These are phyloP conservation scores for Ephialtes manifestator DNA, from an alignment of 2,888 invertebrate genomes.

Conservation along the genomic window DNA sequence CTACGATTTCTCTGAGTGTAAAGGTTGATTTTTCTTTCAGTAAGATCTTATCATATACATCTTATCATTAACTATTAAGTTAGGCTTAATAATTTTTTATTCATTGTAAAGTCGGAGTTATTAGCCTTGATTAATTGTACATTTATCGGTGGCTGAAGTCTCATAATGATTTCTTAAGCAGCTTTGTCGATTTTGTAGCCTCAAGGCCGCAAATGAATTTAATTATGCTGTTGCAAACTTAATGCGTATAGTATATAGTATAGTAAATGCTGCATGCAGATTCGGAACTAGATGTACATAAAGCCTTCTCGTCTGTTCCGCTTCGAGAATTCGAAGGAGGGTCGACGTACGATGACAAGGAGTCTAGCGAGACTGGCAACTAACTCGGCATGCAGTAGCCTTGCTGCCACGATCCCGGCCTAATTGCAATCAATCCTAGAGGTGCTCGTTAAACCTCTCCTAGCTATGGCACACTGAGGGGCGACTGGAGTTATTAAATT, in stretches of 20 bases:
- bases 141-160: background rate
- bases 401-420: conserved; percentile 63
- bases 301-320: conserved; percentile 45
- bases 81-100: no score
- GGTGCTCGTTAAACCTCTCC: conserved; percentile 74
- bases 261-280: conserved; percentile 22
- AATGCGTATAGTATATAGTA: background rate
- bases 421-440: conserved; percentile 79
- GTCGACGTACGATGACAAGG: conserved; percentile 46
- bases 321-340: conserved; percentile 36
- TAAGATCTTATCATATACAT: no score
- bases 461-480: conserved; percentile 69
- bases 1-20: no score
- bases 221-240: background rate
- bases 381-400: conserved; percentile 49
- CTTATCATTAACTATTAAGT: no score
- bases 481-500: conserved; percentile 70
- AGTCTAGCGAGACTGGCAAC: conserved; percentile 55
- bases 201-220: background rate
- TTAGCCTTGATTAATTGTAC: no score
- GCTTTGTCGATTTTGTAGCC: background rate
- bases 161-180: background rate
- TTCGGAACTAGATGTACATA: background rate
- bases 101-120: no score
- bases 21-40: no score